These are phyloP conservation scores for Temnothorax curvispinosus DNA, from an alignment of 1,140 invertebrate genomes.

Conservation along the genomic window DNA sequence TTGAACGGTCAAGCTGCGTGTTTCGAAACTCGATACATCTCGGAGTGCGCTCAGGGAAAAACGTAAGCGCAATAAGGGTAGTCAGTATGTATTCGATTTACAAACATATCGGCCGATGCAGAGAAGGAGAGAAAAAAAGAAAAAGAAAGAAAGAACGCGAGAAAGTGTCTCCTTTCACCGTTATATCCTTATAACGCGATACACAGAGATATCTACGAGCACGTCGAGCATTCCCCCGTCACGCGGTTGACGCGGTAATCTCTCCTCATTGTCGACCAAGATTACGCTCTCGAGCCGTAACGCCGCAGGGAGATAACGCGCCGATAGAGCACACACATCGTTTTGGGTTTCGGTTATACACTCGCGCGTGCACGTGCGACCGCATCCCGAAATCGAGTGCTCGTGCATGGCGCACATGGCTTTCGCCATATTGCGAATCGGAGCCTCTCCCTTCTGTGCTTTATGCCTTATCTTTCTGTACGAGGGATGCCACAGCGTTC, in stretches of 20 bases:
- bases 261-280: conserved; percentile 56
- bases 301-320: conserved; percentile 74
- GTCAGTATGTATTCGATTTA: conserved; percentile 16
- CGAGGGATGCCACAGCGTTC: neutral
- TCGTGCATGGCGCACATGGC: conserved; percentile 79
- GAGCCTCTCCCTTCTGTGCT: conserved; percentile 24
- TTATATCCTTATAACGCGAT: conserved; percentile 33
- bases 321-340: conserved; percentile 81
- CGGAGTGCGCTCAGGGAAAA: neutral
- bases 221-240: neutral
- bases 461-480: conserved; percentile 54
- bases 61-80: neutral
- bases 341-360: conserved; percentile 78
- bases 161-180: neutral
- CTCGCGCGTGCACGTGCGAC: conserved; percentile 71
- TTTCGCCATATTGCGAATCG: conserved; percentile 47
- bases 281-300: conserved; percentile 50
- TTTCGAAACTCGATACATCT: conserved; percentile 41
- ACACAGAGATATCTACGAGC: conserved; percentile 1
- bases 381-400: conserved; percentile 76
- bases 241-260: conserved; percentile 20
- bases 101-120: conserved; percentile 13
- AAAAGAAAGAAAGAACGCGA: neutral
- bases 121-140: neutral
- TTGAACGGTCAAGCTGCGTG: neutral